Percentiles rank a stretch among this genome's conserved stretches.
Evolutionary conservation across 2,797 vertebrate genomes (phyloP).

Genomic region (Sandelia bainsii): DNA sequence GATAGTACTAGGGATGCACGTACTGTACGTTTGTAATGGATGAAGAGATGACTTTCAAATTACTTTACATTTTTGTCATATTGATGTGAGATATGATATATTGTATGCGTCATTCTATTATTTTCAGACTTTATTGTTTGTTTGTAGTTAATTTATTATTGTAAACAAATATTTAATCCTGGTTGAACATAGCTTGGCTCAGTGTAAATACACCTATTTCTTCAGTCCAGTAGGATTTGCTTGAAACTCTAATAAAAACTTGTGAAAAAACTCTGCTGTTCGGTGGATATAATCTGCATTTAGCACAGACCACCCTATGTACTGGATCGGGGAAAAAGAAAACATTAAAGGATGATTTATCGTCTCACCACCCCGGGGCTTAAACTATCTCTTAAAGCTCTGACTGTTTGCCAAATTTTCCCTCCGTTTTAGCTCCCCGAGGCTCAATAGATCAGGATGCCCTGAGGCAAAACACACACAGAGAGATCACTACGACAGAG

Average conservation of each 20-base stretch:
- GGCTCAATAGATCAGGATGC: conserved; percentile 50
- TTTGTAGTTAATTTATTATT: too few species aligned
- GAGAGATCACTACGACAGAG: conserved; percentile 49
- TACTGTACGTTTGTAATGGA: too few species aligned
- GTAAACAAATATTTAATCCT: too few species aligned
- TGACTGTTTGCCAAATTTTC: conserved; percentile 40
- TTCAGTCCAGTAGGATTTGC: too few species aligned
- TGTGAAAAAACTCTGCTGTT: neutral
- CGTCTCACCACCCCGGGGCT: conserved; percentile 32
- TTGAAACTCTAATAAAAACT: neutral
- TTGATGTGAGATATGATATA: too few species aligned
- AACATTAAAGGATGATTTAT: conserved; percentile 39
- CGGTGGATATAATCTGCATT: conserved; percentile 26
- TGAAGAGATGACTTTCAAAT: too few species aligned
- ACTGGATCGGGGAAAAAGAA: conserved; percentile 10
- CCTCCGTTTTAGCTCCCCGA: conserved; percentile 25
- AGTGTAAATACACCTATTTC: too few species aligned
- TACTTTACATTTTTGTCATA: too few species aligned
- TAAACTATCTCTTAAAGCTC: conserved; percentile 37
- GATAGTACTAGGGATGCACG: too few species aligned
- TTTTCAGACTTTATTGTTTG: too few species aligned
- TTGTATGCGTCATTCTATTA: too few species aligned
- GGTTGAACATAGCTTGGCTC: too few species aligned
- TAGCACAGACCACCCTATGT: conserved; percentile 48
- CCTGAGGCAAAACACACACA: conserved; percentile 48